Evolutionary conservation across 2,888 invertebrate species (phyloP), one percentile per base, ranked within the genome.

Genomic region (Zhuqinia jingwanae): DNA sequence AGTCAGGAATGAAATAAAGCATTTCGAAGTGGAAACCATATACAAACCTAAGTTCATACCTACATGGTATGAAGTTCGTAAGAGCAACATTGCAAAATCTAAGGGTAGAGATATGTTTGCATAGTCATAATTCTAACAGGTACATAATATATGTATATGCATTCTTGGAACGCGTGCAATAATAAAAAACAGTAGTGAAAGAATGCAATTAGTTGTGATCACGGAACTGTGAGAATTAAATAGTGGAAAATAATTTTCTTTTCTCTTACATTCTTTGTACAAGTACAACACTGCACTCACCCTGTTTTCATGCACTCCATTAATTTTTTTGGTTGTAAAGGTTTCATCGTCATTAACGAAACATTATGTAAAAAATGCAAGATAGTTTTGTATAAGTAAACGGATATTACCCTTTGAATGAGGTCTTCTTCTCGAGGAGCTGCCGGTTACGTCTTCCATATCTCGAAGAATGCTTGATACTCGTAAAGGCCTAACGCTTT

Each of bases 401-500:
- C 13, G 15, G 2, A 2, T 25, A 6, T 47, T 83, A 83, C 83
- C 83, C 60, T 83, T 83, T 20, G 83, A 70, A 30, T 82, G 82
- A 15, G 87, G 83, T 63, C 89, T 88, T 84, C 90, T 53, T 70
- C 90, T 82, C 50, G 87, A 85, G 30, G 70, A 80, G 65, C 89
- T 89, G 53, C 86, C 68, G 11, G 81, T 36, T 36, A 88, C 85
- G 78, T 89, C 89, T 17, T 90, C 89, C 50, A 90, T 83, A 47
- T 90, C 90, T 20, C 90, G 85, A 68, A n/a, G n/a, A n/a, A 90
- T 89, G 53, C 88, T 89, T 30, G 89, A 83, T 2, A 90, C 89
- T 80, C 90, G 58, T 30, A 90, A 82, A 47, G 90, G 90, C 70
- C 90, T 87, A 47, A 87, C 73, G 63, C 75, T 83, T 83, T 83